Evolutionary conservation across 2,797 vertebrate species (phyloP).

Genomic region (Hylomyscus alleni): DNA sequence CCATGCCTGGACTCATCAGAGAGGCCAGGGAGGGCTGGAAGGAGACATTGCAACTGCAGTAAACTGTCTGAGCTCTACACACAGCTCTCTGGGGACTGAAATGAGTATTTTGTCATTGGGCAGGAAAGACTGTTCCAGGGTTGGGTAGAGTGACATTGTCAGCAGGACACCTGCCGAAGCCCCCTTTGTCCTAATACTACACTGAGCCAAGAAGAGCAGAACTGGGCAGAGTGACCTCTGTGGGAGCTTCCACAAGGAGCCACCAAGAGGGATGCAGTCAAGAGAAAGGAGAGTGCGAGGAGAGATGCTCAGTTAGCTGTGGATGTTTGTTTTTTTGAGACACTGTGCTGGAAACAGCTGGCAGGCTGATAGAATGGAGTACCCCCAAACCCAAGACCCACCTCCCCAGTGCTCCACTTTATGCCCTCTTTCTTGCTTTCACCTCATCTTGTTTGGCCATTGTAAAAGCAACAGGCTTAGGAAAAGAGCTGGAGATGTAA

Average conservation of each 20-base stretch:
- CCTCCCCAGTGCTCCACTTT: too few species aligned
- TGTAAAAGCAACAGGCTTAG: conserved; percentile 12
- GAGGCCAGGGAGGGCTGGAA: neutral
- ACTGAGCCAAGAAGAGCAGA: neutral
- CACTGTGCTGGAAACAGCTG: neutral
- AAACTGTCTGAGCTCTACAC: neutral
- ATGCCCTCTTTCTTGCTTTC: neutral
- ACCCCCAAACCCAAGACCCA: neutral
- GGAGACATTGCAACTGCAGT: neutral
- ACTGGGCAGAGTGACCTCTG: neutral
- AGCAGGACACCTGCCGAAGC: neutral
- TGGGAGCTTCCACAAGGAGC: neutral
- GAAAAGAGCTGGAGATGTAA: neutral
- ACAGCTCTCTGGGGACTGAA: neutral
- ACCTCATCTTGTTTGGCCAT: neutral
- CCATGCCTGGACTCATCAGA: neutral
- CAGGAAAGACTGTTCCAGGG: neutral
- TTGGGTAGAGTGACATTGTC: neutral
- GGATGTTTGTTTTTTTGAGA: too few species aligned
- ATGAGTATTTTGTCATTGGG: neutral
- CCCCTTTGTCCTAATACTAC: too few species aligned
- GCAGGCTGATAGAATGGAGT: neutral
- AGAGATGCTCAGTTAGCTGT: neutral
- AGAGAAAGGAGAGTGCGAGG: neutral
- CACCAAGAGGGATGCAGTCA: neutral